phyloP scores from a whole-genome alignment of 2,888 invertebrate species.

The Hipparchia semele region DNA sequence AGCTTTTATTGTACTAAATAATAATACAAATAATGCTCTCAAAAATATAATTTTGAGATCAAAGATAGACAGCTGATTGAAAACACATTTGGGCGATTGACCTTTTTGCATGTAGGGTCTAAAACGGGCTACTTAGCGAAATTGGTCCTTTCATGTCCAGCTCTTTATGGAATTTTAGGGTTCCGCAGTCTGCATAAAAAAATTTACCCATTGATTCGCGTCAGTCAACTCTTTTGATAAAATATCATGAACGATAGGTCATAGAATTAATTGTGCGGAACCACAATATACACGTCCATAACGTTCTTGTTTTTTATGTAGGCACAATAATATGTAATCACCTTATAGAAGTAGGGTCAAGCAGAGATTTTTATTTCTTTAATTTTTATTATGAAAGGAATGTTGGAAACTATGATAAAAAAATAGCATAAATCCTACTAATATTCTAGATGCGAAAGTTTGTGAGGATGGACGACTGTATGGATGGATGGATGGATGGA shows the following conservation, averaged over 20 bases:
- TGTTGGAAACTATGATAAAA: background rate
- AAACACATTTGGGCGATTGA: conserved; percentile 66
- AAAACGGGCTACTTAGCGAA: conserved; percentile 68
- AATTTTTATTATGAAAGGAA: background rate
- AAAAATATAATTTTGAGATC: conserved; percentile 54
- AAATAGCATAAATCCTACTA: no score
- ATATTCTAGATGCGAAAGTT: no score
- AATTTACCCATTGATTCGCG: no score
- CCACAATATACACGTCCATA: background rate
- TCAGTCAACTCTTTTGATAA: no score
- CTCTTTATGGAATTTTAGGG: conserved; percentile 44
- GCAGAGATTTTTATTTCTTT: background rate
- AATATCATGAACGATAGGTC: no score
- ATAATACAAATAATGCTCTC: conserved; percentile 24
- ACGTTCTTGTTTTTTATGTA: background rate
- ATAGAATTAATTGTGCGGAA: background rate
- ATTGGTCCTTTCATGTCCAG: conserved; percentile 74
- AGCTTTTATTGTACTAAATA: background rate
- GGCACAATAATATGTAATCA: background rate
- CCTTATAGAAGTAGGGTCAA: background rate
- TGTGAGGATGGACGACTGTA: no score
- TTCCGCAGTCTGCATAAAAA: background rate
- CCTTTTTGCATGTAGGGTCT: conserved; percentile 57
- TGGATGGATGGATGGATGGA: no score
- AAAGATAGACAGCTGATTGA: conserved; percentile 66